Evolutionary conservation across 2,113 vertebrate genomes (phyloP).

Genomic region (Sinocyclocheilus grahami): DNA sequence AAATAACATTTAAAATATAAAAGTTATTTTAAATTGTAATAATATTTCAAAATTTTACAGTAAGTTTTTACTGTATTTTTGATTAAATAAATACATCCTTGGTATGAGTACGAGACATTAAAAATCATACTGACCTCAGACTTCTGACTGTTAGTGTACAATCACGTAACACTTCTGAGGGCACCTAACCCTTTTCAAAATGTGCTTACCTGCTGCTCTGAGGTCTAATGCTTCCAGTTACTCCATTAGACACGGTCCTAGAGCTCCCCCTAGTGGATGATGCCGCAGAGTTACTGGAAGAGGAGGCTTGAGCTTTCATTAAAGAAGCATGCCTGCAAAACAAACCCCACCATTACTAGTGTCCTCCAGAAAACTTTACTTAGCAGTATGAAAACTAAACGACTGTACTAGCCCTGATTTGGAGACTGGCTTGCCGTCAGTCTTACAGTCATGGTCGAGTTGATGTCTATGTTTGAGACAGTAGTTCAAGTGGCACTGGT

Average conservation of each 20-base stretch:
- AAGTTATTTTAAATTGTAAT: background rate
- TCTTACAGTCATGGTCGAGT: slow-evolving; percentile 85
- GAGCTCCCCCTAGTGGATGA: slow-evolving; percentile 64
- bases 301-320: slow-evolving; percentile 69
- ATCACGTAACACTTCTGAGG: background rate
- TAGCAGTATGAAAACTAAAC: background rate
- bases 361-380: background rate
- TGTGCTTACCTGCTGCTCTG: slow-evolving; percentile 74
- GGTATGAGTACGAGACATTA: background rate
- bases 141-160: background rate
- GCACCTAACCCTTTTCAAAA: background rate
- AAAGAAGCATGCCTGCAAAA: slow-evolving; percentile 76
- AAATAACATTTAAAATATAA: background rate
- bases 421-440: slow-evolving; percentile 66
- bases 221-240: slow-evolving; percentile 63
- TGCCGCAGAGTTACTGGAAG: slow-evolving; percentile 60
- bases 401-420: slow-evolving; percentile 76
- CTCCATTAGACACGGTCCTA: slow-evolving; percentile 65
- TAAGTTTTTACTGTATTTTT: background rate
- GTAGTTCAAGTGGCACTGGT: slow-evolving; percentile 84
- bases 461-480: slow-evolving; percentile 92
- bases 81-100: background rate
- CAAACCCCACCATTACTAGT: background rate
- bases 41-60: background rate
- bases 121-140: background rate